A percentile compares a stretch with the other conserved stretches of the same genome.
Conservation (phyloP, 2,797 vertebrate species). For the Pseudocheirus occidentalis region DNA sequence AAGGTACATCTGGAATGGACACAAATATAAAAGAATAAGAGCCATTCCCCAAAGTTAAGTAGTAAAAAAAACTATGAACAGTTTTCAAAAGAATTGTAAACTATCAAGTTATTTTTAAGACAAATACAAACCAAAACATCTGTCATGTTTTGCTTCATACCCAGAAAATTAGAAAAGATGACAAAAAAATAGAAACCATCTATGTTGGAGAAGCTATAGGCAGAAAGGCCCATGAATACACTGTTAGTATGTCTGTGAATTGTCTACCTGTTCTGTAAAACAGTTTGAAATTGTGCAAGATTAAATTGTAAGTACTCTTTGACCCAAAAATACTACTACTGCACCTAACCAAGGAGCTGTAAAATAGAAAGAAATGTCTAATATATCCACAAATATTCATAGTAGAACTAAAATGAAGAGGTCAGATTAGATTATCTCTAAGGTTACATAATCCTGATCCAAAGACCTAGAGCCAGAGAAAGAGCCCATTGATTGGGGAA, state of each 20-base stretch:
- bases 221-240: neutral
- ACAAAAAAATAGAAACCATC: neutral
- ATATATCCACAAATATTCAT: neutral
- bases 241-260: neutral
- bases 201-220: neutral
- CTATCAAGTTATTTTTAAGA: neutral
- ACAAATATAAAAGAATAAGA: neutral
- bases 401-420: neutral
- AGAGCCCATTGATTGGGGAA: neutral
- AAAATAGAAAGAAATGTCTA: neutral
- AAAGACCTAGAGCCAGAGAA: neutral
- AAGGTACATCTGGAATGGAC: neutral
- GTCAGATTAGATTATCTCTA: neutral
- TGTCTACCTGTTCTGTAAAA: neutral
- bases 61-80: neutral
- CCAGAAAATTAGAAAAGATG: neutral
- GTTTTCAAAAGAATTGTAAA: neutral
- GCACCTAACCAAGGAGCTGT: neutral
- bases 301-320: neutral
- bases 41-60: conserved; percentile 17
- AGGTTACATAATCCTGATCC: neutral
- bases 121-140: neutral
- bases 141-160: neutral
- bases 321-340: neutral
- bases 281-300: neutral